Evolutionary conservation across 2,797 vertebrate genomes (phyloP).

Genomic region (Alosa sapidissima): DNA sequence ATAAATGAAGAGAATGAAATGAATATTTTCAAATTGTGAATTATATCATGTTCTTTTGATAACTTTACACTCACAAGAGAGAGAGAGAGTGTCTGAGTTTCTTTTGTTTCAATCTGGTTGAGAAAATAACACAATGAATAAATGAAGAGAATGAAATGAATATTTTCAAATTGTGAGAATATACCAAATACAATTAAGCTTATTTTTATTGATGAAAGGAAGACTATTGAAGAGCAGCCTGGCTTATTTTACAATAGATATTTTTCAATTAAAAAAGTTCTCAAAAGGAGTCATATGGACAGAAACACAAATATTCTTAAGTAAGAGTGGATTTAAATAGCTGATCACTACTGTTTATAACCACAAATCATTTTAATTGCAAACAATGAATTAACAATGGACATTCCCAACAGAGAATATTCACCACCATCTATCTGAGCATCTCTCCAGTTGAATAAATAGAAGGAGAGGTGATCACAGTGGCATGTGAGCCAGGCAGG

Average conservation of each 20-base stretch:
- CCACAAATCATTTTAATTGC: background rate
- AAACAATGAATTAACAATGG: constrained; percentile 35
- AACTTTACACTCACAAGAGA: background rate
- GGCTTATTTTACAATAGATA: background rate
- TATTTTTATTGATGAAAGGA: too few relatives aligned
- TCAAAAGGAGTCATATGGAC: background rate
- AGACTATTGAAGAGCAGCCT: background rate
- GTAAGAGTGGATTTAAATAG: background rate
- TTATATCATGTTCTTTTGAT: background rate
- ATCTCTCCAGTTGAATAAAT: constrained; percentile 41
- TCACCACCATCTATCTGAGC: background rate
- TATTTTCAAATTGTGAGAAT: too few relatives aligned
- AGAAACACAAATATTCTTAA: background rate
- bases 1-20: too few relatives aligned
- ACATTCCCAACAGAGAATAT: constrained; percentile 39
- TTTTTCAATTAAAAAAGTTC: background rate
- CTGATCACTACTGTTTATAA: background rate
- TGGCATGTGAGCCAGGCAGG: constrained; percentile 59
- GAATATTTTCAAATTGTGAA: too few relatives aligned
- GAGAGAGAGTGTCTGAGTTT: background rate
- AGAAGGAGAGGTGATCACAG: constrained; percentile 5
- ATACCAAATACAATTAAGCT: too few relatives aligned
- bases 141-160: too few relatives aligned
- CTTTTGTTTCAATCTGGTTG: background rate
- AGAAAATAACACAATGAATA: background rate